These are phyloP conservation scores for Cosmopolites sordidus DNA, from an alignment of 2,888 invertebrate genomes.

Conservation along the genomic window DNA sequence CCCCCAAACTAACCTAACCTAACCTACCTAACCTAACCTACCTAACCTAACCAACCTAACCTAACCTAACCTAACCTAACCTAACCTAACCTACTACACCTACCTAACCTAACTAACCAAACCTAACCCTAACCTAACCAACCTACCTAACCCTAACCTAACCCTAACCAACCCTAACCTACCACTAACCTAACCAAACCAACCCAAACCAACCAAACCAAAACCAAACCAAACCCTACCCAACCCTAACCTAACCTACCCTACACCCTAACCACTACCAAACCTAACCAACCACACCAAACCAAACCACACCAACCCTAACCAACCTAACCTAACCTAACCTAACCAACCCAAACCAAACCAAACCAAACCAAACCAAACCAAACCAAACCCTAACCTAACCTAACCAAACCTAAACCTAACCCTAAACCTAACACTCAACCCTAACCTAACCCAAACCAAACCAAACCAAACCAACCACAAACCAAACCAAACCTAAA, in stretches of 20 bases:
- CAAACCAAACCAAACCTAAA: conserved; percentile 42
- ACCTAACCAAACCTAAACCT: conserved; percentile 1
- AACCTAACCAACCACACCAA: conserved; percentile 2
- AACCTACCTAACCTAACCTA: conserved; percentile 45
- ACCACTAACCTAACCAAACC: neutral
- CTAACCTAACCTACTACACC: conserved; percentile 7
- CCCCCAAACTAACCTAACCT: conserved; percentile 50
- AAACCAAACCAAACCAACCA: conserved; percentile 30
- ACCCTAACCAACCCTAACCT: conserved; percentile 5
- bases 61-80: conserved; percentile 41
- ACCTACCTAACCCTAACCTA: conserved; percentile 18
- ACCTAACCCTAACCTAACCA: neutral
- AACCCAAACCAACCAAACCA: no score
- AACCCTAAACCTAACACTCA: conserved; percentile 2
- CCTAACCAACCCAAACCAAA: neutral
- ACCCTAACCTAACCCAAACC: conserved; percentile 29
- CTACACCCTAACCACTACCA: conserved; percentile 9
- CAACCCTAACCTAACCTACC: neutral
- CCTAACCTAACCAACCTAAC: conserved; percentile 34
- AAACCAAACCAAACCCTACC: no score
- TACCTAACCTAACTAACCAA: conserved; percentile 3
- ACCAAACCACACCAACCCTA: conserved; percentile 3
- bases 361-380: conserved; percentile 3
- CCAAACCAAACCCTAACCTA: conserved; percentile 4
- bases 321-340: neutral